Conservation (phyloP, 2,113 vertebrate species). For the Peromyscus polionotus region DNA sequence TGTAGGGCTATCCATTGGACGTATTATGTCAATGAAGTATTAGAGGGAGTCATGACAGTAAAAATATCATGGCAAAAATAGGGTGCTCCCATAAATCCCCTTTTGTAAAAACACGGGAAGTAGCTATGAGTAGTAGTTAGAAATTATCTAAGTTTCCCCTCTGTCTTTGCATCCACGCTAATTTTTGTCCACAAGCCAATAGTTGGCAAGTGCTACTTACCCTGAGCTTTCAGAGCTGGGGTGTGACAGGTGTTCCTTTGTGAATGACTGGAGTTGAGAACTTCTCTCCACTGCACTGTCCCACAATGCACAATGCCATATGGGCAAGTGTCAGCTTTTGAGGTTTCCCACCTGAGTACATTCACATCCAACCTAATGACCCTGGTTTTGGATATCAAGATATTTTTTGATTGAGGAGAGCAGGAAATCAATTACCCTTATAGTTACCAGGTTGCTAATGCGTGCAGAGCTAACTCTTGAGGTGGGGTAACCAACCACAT, state of each 20-base stretch:
- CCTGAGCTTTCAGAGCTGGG: not conserved
- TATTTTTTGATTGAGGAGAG: not conserved
- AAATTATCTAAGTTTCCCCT: not conserved
- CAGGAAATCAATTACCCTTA: not conserved
- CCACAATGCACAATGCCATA: not conserved
- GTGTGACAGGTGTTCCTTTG: not conserved
- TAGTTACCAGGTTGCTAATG: not conserved
- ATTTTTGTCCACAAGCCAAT: not conserved
- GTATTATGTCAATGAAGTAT: not conserved
- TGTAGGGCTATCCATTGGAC: not conserved
- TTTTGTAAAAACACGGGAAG: conserved; percentile 3
- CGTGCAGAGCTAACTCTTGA: not conserved
- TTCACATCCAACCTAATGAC: not conserved
- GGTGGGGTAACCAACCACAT: not conserved
- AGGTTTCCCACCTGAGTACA: not conserved
- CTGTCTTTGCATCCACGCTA: not conserved
- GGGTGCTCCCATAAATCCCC: not conserved
- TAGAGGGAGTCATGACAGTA: not conserved
- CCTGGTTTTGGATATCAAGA: not conserved
- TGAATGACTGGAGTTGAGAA: not conserved
- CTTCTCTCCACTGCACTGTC: not conserved
- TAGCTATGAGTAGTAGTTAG: not conserved
- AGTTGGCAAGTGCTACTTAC: not conserved
- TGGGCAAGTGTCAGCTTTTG: not conserved
- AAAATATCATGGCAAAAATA: conserved; percentile 44